A percentile compares a stretch with the other conserved stretches of the same genome.
These are phyloP conservation scores for Brotula barbata DNA, from an alignment of 2,797 vertebrate genomes.

Conservation along the genomic window DNA sequence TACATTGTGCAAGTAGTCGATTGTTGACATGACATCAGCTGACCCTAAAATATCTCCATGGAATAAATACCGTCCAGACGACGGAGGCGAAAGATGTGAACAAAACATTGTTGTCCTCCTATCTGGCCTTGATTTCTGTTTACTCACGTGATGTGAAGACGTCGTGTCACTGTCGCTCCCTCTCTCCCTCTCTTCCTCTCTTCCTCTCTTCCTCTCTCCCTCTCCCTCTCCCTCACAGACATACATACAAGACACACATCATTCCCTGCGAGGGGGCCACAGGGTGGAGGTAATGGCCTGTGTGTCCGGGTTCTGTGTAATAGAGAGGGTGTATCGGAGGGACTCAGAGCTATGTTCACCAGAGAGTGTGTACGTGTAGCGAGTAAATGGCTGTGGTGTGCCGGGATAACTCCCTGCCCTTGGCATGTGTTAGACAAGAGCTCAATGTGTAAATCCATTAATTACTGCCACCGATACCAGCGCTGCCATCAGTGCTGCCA, in stretches of 20 bases:
- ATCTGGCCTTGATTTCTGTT: no score
- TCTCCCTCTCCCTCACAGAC: no score
- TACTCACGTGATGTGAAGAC: no score
- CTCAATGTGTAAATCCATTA: slow-evolving; percentile 74
- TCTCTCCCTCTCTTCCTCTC: no score
- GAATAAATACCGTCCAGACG: no score
- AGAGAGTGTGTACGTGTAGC: slow-evolving; percentile 28
- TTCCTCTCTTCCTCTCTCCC: no score
- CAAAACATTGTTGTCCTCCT: no score
- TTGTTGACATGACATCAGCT: no score
- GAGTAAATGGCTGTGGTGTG: slow-evolving; percentile 61
- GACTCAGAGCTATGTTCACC: slow-evolving; percentile 20
- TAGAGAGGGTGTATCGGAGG: slow-evolving; percentile 29
- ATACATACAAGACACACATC: slow-evolving; percentile 6
- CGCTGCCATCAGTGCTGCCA: slow-evolving; percentile 7
- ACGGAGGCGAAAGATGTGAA: no score
- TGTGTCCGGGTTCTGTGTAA: slow-evolving; percentile 19
- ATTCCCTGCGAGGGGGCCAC: not conserved
- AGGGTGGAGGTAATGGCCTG: slow-evolving; percentile 34
- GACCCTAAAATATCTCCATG: no score
- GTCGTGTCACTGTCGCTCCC: no score
- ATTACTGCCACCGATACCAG: slow-evolving; percentile 60
- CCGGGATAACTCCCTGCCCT: slow-evolving; percentile 62
- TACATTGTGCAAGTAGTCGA: no score
- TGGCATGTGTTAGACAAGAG: slow-evolving; percentile 74